A percentile compares a stretch with the other conserved stretches of the same genome.
phyloP scores from a whole-genome alignment of 2,113 vertebrate genomes.

The Chaetura pelagica region DNA sequence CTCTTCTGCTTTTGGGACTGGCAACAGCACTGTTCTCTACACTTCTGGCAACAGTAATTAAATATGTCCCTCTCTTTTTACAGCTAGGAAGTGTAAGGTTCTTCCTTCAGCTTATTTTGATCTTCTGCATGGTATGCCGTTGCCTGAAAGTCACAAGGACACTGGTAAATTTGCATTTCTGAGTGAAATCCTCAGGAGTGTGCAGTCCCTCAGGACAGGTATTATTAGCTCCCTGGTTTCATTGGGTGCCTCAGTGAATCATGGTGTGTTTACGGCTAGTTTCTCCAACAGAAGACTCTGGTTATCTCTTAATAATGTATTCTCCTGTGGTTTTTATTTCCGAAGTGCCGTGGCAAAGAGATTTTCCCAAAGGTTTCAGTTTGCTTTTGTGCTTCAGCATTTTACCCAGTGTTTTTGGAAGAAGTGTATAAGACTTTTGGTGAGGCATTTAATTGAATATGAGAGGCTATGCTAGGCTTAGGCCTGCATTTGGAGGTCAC shows the following conservation, averaged over 20 bases:
- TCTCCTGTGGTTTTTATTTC: conserved; percentile 67
- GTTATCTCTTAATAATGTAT: conserved; percentile 65
- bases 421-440: background rate
- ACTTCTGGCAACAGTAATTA: background rate
- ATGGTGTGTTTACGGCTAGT: conserved; percentile 61
- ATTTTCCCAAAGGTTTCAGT: conserved; percentile 45
- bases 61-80: background rate
- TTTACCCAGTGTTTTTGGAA: conserved; percentile 47
- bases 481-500: background rate
- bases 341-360: conserved; percentile 46
- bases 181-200: conserved; percentile 19
- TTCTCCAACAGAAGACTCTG: conserved; percentile 34
- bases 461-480: background rate
- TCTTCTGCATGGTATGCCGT: background rate
- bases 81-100: background rate
- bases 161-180: conserved; percentile 11
- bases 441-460: background rate
- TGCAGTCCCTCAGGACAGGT: conserved; percentile 27
- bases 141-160: background rate
- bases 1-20: background rate
- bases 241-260: conserved; percentile 67
- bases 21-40: background rate
- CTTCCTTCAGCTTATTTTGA: background rate
- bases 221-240: conserved; percentile 69
- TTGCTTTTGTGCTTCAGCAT: conserved; percentile 57